Evolutionary conservation across 2,888 invertebrate genomes (phyloP), one percentile per base, ranked within the genome.

Genomic region (Strigamia crassipes): DNA sequence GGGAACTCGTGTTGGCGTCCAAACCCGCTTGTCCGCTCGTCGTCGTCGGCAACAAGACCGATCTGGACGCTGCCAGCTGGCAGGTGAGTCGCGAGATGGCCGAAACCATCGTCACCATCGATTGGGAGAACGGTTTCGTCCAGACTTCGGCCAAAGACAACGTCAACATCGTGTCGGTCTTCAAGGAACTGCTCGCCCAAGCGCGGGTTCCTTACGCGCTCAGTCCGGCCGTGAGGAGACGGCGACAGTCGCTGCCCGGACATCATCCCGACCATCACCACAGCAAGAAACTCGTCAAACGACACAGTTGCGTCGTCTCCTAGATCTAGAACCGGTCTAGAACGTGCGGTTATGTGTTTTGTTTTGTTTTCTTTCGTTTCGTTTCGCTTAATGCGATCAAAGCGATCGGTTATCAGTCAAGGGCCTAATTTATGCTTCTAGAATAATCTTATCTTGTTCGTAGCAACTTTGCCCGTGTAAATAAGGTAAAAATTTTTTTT

Each of bases 91-190:
- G 92, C 83, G 93, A 94, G 85, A 94, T 93, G 84, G 94, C 94
- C 10, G 87, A 87, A 83, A 85, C 86, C 3, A 84, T 95, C 27
- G 95, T 95, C 5, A 94, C 93, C 1, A 92, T 94, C 2, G 95
- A 96, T 87, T 97, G 96, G 96, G 94, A 95, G 87, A 95, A 96
- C 87, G 96, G 96, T 10, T 96, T 95, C 88, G 94, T 96, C 9
- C 95, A 96, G 87, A 92, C 94, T 0, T 96, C 96, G 0, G 96
- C 96, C 8, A 96, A 96, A 87, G 94, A 94, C 82, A 95, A 95
- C 88, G 89, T 92, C 81, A 95, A 96, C 88, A 92, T 88, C 38
- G 85, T 86, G 8, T 86, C 85, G 77, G 86, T 96, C 66, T 96
- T 96, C 89, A 95, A 96, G 87, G 96, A 96, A 89, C 90, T 96